These are phyloP conservation scores for Phyllotis vaccarum DNA, from an alignment of 2,797 vertebrate species.

Conservation along the genomic window DNA sequence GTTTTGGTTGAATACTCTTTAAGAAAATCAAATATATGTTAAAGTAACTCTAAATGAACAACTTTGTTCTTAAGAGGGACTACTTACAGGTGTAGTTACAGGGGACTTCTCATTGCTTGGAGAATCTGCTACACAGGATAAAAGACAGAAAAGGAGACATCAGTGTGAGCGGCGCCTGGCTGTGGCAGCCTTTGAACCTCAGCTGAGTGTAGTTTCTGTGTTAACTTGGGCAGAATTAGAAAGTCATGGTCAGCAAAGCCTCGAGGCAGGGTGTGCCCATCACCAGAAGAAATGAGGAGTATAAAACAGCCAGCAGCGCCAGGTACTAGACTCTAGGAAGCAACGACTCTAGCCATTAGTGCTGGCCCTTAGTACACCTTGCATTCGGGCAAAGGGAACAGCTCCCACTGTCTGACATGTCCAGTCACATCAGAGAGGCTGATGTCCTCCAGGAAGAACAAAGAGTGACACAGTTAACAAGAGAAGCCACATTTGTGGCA, in stretches of 20 bases:
- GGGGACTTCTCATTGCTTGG: constrained; percentile 87
- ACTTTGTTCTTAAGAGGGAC: background rate
- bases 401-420: constrained; percentile 52
- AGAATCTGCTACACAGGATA: constrained; percentile 83
- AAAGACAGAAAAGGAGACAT: constrained; percentile 59
- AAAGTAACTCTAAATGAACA: background rate
- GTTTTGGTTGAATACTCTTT: background rate
- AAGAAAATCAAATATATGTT: background rate
- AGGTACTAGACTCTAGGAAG: constrained; percentile 84
- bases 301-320: constrained; percentile 45
- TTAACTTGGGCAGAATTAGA: constrained; percentile 74
- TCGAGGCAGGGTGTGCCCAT: constrained; percentile 75
- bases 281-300: constrained; percentile 80
- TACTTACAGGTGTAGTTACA: constrained; percentile 84
- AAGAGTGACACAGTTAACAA: constrained; percentile 87
- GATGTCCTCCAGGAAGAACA: constrained; percentile 50
- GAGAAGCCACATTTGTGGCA: constrained; percentile 78
- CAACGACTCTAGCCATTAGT: constrained; percentile 74
- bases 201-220: background rate
- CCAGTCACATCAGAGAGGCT: constrained; percentile 77
- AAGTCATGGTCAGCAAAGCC: constrained; percentile 75
- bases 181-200: background rate
- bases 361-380: constrained; percentile 6
- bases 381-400: constrained; percentile 66
- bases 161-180: background rate